Percentiles rank a stretch among this genome's conserved stretches.
phyloP scores from a whole-genome alignment of 2,113 vertebrate species.

The Hirundichthys speculiger region DNA sequence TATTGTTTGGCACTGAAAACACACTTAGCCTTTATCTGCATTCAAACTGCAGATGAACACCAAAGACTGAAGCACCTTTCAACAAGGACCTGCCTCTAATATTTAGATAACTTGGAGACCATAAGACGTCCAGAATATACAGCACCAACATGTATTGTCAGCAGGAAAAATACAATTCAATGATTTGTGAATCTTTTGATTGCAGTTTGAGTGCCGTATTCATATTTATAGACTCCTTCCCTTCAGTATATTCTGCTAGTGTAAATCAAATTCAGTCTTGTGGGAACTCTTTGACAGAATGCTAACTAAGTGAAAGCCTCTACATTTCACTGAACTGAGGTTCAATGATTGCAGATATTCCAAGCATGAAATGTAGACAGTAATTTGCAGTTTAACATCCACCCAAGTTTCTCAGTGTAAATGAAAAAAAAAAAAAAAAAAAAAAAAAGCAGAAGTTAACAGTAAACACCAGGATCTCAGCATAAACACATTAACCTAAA shows the following conservation, averaged over 20 bases:
- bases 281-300: slow-evolving; percentile 52
- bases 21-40: background rate
- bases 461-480: background rate
- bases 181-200: slow-evolving; percentile 67
- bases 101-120: slow-evolving; percentile 14
- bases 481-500: too few relatives aligned
- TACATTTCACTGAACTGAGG: slow-evolving; percentile 27
- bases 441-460: background rate
- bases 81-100: slow-evolving; percentile 8
- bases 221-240: slow-evolving; percentile 60
- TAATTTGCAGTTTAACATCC: too few relatives aligned
- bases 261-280: slow-evolving; percentile 57
- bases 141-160: slow-evolving; percentile 32
- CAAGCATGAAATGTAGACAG: slow-evolving; percentile 2
- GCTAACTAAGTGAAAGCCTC: slow-evolving; percentile 44
- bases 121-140: slow-evolving; percentile 19
- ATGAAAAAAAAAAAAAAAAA: background rate
- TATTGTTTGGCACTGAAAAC: slow-evolving; percentile 41
- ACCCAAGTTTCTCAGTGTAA: background rate
- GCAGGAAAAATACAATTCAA: slow-evolving; percentile 41
- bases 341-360: slow-evolving; percentile 18
- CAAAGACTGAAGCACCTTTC: slow-evolving; percentile 22
- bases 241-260: slow-evolving; percentile 40
- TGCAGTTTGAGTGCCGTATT: slow-evolving; percentile 54
- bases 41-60: slow-evolving; percentile 20